Evolutionary conservation across 2,113 vertebrate genomes (phyloP).

Genomic region (Albula goreensis): DNA sequence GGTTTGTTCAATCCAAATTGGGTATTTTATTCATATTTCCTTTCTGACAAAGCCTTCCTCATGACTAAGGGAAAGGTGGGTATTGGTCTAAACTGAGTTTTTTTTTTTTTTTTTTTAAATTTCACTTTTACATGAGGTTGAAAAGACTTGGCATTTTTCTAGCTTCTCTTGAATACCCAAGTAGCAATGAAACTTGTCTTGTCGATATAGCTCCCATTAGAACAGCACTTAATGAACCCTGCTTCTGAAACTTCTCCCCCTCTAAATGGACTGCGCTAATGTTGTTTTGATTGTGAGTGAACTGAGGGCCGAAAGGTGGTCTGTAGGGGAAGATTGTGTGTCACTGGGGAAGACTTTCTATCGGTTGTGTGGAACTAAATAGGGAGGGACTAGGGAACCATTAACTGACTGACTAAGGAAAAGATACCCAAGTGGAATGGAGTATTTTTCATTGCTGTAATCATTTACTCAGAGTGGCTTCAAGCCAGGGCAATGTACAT

Average conservation of each 20-base stretch:
- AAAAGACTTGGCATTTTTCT: slow-evolving; percentile 28
- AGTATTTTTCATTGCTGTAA: slow-evolving; percentile 5
- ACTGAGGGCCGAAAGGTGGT: slow-evolving; percentile 2
- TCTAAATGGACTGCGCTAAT: slow-evolving; percentile 10
- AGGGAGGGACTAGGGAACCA: background rate
- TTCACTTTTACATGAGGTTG: background rate
- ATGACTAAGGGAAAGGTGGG: slow-evolving; percentile 45
- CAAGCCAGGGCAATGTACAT: background rate
- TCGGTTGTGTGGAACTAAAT: background rate
- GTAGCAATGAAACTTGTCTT: slow-evolving; percentile 7
- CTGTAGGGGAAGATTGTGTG: background rate
- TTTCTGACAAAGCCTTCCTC: slow-evolving; percentile 37
- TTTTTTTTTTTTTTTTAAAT: background rate
- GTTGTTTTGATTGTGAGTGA: slow-evolving; percentile 28
- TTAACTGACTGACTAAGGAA: slow-evolving; percentile 18
- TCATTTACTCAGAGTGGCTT: background rate
- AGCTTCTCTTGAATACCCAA: slow-evolving; percentile 9
- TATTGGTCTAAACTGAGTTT: slow-evolving; percentile 35
- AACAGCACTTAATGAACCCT: background rate
- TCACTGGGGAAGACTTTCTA: background rate
- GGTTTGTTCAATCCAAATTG: slow-evolving; percentile 23
- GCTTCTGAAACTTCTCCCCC: background rate
- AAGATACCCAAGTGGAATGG: slow-evolving; percentile 1
- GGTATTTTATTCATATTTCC: slow-evolving; percentile 40
- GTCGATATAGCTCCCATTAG: slow-evolving; percentile 1